A percentile compares a stretch with the other conserved stretches of the same genome.
phyloP scores from a whole-genome alignment of 2,797 vertebrate species.

The Alosa sapidissima region DNA sequence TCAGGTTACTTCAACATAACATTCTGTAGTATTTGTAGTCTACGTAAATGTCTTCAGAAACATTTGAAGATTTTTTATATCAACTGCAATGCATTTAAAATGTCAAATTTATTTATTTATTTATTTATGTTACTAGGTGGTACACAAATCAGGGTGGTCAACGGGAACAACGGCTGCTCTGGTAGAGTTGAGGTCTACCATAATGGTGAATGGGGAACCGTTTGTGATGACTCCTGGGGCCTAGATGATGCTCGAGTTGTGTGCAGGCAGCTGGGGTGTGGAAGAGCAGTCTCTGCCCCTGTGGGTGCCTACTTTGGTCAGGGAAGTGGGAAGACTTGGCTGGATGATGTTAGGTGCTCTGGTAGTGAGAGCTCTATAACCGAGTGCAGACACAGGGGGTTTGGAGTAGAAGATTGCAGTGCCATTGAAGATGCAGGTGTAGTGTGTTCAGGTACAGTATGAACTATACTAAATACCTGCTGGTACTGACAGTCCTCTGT shows the following conservation, averaged over 20 bases:
- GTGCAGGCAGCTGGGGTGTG: constrained; percentile 1
- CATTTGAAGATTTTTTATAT: too few relatives aligned
- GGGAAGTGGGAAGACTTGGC: background rate
- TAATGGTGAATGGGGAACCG: background rate
- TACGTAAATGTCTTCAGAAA: too few relatives aligned
- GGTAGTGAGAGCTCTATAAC: constrained; percentile 1
- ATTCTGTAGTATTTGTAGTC: too few relatives aligned
- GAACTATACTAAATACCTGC: too few relatives aligned
- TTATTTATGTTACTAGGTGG: background rate
- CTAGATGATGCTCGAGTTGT: background rate
- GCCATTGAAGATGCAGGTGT: constrained; percentile 1
- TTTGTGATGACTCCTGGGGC: background rate
- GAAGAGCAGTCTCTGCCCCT: background rate
- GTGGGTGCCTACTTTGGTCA: background rate
- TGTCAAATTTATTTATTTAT: background rate
- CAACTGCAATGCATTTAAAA: too few relatives aligned
- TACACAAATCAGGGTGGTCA: background rate
- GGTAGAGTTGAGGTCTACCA: background rate
- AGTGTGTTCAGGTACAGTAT: background rate
- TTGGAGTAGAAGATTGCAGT: background rate
- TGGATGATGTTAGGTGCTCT: background rate
- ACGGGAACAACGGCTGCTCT: background rate
- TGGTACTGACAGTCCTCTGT: too few relatives aligned
- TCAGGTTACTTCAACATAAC: too few relatives aligned
- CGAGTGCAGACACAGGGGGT: background rate